Base-by-base conservation (phyloP, 2,888 invertebrate genomes). In the Cremastinae sp. region DNA sequence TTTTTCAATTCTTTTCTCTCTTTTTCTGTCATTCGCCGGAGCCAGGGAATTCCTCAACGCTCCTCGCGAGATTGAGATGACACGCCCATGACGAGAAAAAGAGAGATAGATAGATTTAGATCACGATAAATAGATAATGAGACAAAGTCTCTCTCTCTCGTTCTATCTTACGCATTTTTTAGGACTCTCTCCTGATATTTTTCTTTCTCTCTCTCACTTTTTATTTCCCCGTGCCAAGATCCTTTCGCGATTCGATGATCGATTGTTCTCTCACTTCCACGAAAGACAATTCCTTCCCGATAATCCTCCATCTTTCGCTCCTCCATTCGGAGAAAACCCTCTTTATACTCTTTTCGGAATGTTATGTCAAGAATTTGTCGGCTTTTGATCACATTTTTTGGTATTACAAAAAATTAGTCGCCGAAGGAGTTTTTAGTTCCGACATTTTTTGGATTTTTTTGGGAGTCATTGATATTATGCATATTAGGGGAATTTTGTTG, bases 51-150 rank as follows among this genome's bases (percentile, higher is more conserved):
- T 74, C 74, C 77, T 68, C 77, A 61, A 41, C 70, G 61, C 59
- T 62, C 62, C 64, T 68, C 59, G 72, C 77, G 73, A 58, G 79
- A 80, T 79, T 80, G 79, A 79, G 76, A 80, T 77, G 80, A 84
- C 83, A 80, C 79, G 83, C 80, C 78, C 78, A 70, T 73, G 74
- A 78, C 78, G 78, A 35, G 47, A 45, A 49, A 37, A 53, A 47
- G 58, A 47, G 37, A 75, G 43, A 41, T 39, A 53, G 16, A 20
- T 51, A 51, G 41, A 69, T 49, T 51, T 61, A 69, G 71, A 64
- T 59, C 47, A 51, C 70, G 80, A 79, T 80, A 80, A 76, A 76
- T 73, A 76, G 76, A 76, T 76, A 73, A 76, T 76, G 64, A 76
- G 74, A 69, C 69, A 74, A 64, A 56, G 51, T 53, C 10, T 12